Percentiles rank a stretch among this genome's conserved stretches.
phyloP scores from a whole-genome alignment of 2,113 vertebrate genomes.

The Monarcha castaneiventris region DNA sequence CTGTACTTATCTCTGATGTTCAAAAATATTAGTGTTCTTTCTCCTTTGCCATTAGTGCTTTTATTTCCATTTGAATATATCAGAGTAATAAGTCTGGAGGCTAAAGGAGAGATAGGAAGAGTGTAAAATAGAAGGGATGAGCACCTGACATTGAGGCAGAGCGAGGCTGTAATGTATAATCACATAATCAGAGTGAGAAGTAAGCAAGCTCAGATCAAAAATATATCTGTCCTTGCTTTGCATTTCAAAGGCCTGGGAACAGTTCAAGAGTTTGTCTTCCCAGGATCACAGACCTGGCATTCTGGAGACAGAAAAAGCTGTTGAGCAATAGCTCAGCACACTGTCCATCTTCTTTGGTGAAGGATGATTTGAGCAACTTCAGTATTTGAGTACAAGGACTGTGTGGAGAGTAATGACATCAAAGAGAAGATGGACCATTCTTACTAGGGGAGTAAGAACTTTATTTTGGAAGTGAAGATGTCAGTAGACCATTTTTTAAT shows the following conservation, averaged over 20 bases:
- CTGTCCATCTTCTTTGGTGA: background rate
- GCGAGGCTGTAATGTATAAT: background rate
- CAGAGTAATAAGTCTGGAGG: background rate
- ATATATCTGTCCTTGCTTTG: constrained; percentile 31
- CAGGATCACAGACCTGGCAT: background rate
- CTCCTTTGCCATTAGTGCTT: constrained; percentile 10
- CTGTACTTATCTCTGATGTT: background rate
- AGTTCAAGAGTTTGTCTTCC: background rate
- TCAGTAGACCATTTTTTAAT: background rate
- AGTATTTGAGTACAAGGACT: background rate
- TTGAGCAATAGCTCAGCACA: background rate
- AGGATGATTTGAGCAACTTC: background rate
- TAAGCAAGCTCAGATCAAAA: constrained; percentile 52
- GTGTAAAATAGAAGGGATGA: background rate
- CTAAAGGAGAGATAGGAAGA: background rate
- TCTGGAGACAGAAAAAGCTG: background rate
- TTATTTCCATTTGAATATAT: constrained; percentile 25
- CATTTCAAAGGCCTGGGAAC: constrained; percentile 44
- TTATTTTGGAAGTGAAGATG: background rate
- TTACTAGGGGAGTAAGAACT: background rate
- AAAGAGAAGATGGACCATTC: background rate
- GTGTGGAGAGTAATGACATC: background rate
- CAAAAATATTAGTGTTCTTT: background rate
- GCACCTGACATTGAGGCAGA: background rate
- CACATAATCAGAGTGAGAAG: constrained; percentile 14